Evolutionary conservation across 2,888 invertebrate species (phyloP).

Genomic region (Chesias legatella): DNA sequence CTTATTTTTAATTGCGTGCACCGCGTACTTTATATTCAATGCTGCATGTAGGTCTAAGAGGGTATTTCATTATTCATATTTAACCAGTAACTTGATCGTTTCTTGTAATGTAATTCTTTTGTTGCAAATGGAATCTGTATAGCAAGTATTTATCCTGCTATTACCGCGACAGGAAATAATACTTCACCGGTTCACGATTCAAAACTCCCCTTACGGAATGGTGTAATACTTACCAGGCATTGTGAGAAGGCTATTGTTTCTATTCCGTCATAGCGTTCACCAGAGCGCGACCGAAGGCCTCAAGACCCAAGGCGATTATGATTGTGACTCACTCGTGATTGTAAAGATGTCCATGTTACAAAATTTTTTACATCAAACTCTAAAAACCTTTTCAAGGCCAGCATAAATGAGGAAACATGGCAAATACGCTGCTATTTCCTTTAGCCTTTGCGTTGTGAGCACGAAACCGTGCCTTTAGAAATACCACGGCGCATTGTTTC

Average conservation of each 20-base stretch:
- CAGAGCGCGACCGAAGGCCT: constrained; percentile 58
- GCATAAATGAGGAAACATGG: constrained; percentile 1
- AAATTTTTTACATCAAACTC: not conserved
- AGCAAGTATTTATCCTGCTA: constrained; percentile 19
- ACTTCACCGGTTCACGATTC: constrained; percentile 19
- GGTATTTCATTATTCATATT: constrained; percentile 1
- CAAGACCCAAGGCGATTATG: constrained; percentile 38
- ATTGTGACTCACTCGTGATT: constrained; percentile 41
- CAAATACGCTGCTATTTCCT: constrained; percentile 10
- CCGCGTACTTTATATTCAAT: constrained; percentile 3
- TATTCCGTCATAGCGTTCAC: constrained; percentile 52
- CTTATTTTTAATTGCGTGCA: constrained; percentile 6
- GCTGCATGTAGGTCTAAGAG: constrained; percentile 6
- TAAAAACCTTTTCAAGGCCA: not conserved
- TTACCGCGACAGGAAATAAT: constrained; percentile 29
- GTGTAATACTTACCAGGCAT: constrained; percentile 43
- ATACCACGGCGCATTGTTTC: constrained; percentile 48
- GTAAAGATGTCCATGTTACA: constrained; percentile 6
- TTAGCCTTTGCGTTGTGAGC: constrained; percentile 12
- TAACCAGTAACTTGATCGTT: constrained; percentile 9
- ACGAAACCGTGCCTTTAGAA: constrained; percentile 20
- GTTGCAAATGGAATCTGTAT: constrained; percentile 19
- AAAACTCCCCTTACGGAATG: constrained; percentile 34
- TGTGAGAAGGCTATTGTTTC: constrained; percentile 63
- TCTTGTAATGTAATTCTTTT: constrained; percentile 18